Evolutionary conservation across 2,113 vertebrate genomes (phyloP), one percentile per base, ranked within the genome.

Genomic region (Callipepla californica): DNA sequence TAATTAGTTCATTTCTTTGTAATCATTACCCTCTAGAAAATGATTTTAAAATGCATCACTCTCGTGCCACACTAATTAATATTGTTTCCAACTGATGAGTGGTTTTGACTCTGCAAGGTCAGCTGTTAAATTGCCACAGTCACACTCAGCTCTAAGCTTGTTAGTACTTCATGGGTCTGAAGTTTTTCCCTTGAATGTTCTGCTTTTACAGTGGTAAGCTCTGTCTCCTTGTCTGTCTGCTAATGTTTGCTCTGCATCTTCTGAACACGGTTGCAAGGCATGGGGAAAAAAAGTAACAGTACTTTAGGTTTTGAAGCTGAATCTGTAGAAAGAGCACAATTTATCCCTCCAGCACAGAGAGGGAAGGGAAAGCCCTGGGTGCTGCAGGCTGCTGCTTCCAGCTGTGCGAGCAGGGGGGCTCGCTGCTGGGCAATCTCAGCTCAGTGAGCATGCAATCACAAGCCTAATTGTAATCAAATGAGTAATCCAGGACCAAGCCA

Each of bases 401-500:
- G 67, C 6, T 45, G 9, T 68, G 78, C 34, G 5, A 26, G 7
- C 32, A 1, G 12, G 58, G 77, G 45, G 73, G 38, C 61, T 83
- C 26, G 0, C 4, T 73, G 91, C 75, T 47, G 44, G 61, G 28
- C 20, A 44, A 85, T 82, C 73, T 74, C 85, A 79, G 80, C 80
- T 91, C 87, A 84, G 66, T 81, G 80, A 91, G 44, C 73, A 47
- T 23, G 66, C 81, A 92, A 85, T 80, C 94, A 94, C 72, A 61
- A 61, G 48, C 83, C 69, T 96, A 96, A 96, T 81, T 86, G 90
- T 92, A 96, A 93, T 92, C 96, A 96, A 93, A 81, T 93, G 80
- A 94, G 74, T 76, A 81, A 94, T 90, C 77, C 74, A 79, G 45
- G 40, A 36, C 76, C 62, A 84, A 93, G 95, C 87, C 80, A 93